Evolutionary conservation across 1,140 invertebrate species (phyloP).

Genomic region (Teleogryllus occipitalis): DNA sequence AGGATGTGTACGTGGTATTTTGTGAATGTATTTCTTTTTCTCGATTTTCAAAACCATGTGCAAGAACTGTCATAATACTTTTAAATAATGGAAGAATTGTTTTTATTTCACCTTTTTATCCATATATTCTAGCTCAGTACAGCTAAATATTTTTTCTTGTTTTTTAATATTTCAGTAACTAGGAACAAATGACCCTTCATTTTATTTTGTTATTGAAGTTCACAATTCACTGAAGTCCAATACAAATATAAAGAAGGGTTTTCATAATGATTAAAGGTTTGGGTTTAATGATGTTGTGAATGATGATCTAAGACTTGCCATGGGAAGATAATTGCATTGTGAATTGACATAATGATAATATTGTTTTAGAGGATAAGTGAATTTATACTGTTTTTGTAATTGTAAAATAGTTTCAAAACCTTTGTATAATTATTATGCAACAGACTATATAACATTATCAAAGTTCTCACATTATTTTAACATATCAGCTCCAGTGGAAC

Average conservation of each 20-base stretch:
- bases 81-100: neutral
- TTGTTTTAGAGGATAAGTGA: neutral
- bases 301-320: neutral
- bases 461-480: neutral
- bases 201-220: neutral
- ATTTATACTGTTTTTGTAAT: neutral
- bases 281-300: neutral
- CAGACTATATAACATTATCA: slow-evolving; percentile 1
- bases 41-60: neutral
- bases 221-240: neutral
- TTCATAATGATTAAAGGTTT: too few species aligned
- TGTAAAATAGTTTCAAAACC: neutral
- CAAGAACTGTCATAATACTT: neutral
- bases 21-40: neutral
- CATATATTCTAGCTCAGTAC: neutral
- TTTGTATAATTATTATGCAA: neutral
- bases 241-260: neutral
- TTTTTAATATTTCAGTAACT: neutral
- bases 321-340: neutral
- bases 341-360: slow-evolving; percentile 1
- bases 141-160: neutral
- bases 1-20: neutral
- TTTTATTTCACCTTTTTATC: neutral
- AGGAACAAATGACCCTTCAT: neutral
- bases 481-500: neutral